Conservation (phyloP, 2,888 invertebrate species). For the Onthophagus sagittarius region DNA sequence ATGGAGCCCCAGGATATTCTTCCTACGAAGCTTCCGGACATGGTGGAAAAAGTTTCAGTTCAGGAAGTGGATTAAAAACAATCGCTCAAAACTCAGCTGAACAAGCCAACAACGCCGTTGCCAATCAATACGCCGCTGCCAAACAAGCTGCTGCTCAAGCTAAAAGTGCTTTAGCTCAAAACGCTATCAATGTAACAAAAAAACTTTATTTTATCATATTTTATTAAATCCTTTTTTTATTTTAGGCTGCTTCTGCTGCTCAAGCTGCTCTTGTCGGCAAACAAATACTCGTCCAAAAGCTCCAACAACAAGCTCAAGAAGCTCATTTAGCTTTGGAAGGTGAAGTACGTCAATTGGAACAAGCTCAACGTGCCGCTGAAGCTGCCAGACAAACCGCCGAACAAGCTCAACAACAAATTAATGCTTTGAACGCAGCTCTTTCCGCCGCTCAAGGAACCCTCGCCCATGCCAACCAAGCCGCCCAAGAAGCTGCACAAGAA, state of each 20-base stretch:
- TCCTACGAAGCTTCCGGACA: constrained; percentile 17
- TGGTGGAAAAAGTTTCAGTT: constrained; percentile 53
- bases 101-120: constrained; percentile 65
- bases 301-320: constrained; percentile 66
- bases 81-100: constrained; percentile 67
- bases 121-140: constrained; percentile 66
- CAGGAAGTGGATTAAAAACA: constrained; percentile 63
- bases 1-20: constrained; percentile 3
- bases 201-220: background rate
- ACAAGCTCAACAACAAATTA: constrained; percentile 62
- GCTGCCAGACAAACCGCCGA: constrained; percentile 65
- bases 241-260: constrained; percentile 58
- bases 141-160: constrained; percentile 72
- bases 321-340: constrained; percentile 62
- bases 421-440: constrained; percentile 67
- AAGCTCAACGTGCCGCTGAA: constrained; percentile 64
- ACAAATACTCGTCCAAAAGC: constrained; percentile 47
- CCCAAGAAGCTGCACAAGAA: constrained; percentile 65
- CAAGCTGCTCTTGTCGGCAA: constrained; percentile 61
- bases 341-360: constrained; percentile 65
- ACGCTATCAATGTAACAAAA: constrained; percentile 52
- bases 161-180: constrained; percentile 68
- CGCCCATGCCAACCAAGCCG: constrained; percentile 68
- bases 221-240: background rate
- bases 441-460: constrained; percentile 54